phyloP scores from a whole-genome alignment of 2,797 vertebrate genomes.

The Sebastolobus alascanus region DNA sequence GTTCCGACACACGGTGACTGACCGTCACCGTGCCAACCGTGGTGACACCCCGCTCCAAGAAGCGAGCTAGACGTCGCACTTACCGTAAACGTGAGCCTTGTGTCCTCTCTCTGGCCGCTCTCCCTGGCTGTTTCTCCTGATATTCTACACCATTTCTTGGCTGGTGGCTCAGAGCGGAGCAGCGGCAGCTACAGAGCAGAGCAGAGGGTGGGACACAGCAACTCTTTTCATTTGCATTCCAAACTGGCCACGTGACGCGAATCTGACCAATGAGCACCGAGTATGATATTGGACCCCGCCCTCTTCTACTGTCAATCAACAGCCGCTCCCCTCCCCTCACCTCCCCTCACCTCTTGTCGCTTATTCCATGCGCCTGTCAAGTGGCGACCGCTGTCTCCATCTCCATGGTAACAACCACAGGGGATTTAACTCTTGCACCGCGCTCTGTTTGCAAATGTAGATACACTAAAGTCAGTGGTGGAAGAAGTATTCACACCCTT shows the following conservation, averaged over 20 bases:
- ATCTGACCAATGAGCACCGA: constrained; percentile 70
- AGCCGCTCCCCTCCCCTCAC: neutral
- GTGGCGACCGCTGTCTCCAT: constrained; percentile 69
- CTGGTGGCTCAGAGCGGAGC: constrained; percentile 68
- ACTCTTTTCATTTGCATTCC: constrained; percentile 84
- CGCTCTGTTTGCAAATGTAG: constrained; percentile 36
- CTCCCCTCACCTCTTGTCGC: constrained; percentile 41
- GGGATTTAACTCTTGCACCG: constrained; percentile 69
- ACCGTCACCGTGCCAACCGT: constrained; percentile 1
- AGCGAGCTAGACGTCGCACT: constrained; percentile 21
- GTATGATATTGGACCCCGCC: constrained; percentile 48
- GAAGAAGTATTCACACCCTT: no score
- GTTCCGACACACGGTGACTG: constrained; percentile 60
- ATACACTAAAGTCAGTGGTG: neutral
- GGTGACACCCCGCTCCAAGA: constrained; percentile 27
- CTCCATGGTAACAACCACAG: constrained; percentile 80
- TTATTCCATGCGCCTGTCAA: constrained; percentile 79
- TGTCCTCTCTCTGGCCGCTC: constrained; percentile 33
- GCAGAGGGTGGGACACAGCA: constrained; percentile 45
- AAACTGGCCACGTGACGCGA: constrained; percentile 71
- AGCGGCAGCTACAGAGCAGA: constrained; percentile 46
- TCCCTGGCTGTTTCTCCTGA: constrained; percentile 66
- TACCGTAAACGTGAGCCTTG: constrained; percentile 74
- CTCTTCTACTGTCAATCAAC: constrained; percentile 34
- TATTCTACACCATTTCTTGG: constrained; percentile 78